phyloP scores from a whole-genome alignment of 2,113 vertebrate genomes.

The Pterocles gutturalis region DNA sequence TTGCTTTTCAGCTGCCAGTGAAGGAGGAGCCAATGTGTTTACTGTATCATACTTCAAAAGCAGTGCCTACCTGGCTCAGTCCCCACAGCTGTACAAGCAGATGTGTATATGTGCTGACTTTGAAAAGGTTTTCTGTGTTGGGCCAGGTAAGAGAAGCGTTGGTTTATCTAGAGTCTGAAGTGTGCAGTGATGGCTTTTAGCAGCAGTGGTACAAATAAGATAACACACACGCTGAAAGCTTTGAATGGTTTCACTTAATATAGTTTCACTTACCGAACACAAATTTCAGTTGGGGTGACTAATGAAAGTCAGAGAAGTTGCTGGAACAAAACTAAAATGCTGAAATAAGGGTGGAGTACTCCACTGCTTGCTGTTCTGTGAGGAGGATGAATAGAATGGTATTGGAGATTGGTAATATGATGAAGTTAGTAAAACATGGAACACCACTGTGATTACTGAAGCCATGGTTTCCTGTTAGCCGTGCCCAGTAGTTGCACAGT shows the following conservation, averaged over 20 bases:
- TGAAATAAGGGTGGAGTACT: background rate
- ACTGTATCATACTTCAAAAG: conserved; percentile 99
- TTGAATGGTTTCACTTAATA: conserved; percentile 37
- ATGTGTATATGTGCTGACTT: conserved; percentile 99
- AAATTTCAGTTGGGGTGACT: background rate
- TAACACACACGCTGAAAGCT: background rate
- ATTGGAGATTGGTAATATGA: background rate
- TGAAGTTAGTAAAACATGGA: background rate
- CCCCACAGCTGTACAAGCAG: conserved; percentile 98
- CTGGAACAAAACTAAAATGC: conserved; percentile 16
- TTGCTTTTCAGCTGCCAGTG: conserved; percentile 91
- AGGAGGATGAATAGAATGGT: background rate
- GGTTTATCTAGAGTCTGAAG: background rate
- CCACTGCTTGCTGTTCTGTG: background rate
- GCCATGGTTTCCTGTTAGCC: background rate
- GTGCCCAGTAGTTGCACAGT: background rate
- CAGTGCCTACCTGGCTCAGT: conserved; percentile 97
- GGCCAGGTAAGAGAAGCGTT: conserved; percentile 86
- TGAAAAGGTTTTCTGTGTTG: conserved; percentile 97
- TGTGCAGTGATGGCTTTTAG: background rate
- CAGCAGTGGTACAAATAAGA: background rate
- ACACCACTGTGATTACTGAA: background rate
- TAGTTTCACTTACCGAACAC: conserved; percentile 22
- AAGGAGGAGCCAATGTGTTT: conserved; percentile 98
- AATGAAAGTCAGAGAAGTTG: background rate